Evolutionary conservation across 2,888 invertebrate species (phyloP).

Genomic region (Catonia carolina): DNA sequence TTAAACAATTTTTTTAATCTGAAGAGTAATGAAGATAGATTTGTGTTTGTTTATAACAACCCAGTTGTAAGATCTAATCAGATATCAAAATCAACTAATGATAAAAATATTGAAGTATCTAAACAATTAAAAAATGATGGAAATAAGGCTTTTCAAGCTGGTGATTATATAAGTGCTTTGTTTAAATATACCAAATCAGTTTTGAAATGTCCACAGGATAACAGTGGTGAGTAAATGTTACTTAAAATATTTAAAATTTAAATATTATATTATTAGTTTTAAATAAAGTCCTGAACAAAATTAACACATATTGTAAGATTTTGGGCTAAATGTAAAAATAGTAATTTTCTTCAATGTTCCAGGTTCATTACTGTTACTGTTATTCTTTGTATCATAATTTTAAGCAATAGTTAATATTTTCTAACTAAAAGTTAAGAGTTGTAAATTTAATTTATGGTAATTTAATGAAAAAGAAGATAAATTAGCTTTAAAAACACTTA

Average conservation of each 20-base stretch:
- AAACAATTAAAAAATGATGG: constrained; percentile 62
- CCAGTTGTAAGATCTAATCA: constrained; percentile 10
- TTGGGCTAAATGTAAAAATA: no score
- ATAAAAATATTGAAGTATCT: constrained; percentile 55
- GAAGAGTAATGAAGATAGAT: constrained; percentile 56
- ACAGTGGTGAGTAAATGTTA: constrained; percentile 52
- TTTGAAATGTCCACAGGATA: constrained; percentile 54
- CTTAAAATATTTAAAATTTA: constrained; percentile 4
- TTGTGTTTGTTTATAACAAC: constrained; percentile 30
- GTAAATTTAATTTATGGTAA: no score
- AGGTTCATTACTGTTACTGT: no score
- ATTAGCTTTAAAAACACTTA: no score
- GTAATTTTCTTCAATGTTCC: no score
- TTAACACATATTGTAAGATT: no score
- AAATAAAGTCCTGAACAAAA: no score
- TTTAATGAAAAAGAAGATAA: no score
- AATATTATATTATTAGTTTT: no score
- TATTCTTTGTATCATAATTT: no score
- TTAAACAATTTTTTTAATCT: constrained; percentile 57
- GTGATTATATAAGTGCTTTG: constrained; percentile 61
- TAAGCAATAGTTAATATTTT: no score
- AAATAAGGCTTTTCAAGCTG: constrained; percentile 63
- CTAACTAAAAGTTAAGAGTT: no score
- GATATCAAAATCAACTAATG: constrained; percentile 38
- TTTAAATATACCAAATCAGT: constrained; percentile 63